A percentile compares a stretch with the other conserved stretches of the same genome.
phyloP scores from a whole-genome alignment of 2,888 invertebrate genomes.

The Ligdia adustata region DNA sequence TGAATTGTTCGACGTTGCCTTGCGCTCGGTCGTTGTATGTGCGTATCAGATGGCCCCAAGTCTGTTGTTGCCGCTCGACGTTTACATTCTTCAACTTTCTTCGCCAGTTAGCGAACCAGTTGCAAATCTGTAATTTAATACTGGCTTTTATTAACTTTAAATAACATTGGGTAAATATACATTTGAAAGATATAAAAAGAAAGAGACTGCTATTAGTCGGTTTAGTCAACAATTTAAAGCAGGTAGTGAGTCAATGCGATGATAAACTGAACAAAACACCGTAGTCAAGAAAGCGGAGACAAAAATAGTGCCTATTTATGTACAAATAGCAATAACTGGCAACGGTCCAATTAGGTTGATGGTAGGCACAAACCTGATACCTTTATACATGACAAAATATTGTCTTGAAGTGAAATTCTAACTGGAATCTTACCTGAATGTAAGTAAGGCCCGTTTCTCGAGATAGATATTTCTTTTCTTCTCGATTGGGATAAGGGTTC shows the following conservation, averaged over 20 bases:
- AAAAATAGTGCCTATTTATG: slow-evolving; percentile 83
- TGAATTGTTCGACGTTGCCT: slow-evolving; percentile 91
- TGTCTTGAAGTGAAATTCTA: slow-evolving; percentile 4
- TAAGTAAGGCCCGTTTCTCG: slow-evolving; percentile 90
- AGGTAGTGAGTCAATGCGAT: slow-evolving; percentile 25
- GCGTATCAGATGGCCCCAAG: slow-evolving; percentile 89
- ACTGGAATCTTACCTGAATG: slow-evolving; percentile 85
- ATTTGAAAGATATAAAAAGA: slow-evolving; percentile 11
- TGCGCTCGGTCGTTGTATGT: slow-evolving; percentile 90
- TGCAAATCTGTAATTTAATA: slow-evolving; percentile 84
- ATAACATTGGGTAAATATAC: no score
- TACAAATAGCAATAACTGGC: slow-evolving; percentile 80
- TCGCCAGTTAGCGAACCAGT: slow-evolving; percentile 94
- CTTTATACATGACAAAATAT: slow-evolving; percentile 43
- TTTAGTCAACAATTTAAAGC: no score
- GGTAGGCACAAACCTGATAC: slow-evolving; percentile 66
- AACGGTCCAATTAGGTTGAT: slow-evolving; percentile 77
- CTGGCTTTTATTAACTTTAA: not conserved
- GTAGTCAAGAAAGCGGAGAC: slow-evolving; percentile 72
- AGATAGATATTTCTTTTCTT: slow-evolving; percentile 89
- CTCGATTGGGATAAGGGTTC: slow-evolving; percentile 91
- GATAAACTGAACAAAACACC: slow-evolving; percentile 47
- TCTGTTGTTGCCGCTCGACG: slow-evolving; percentile 86
- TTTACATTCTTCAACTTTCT: slow-evolving; percentile 91
- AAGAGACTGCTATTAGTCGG: no score